phyloP scores from a whole-genome alignment of 2,797 vertebrate genomes.

The Xerus rutilus region DNA sequence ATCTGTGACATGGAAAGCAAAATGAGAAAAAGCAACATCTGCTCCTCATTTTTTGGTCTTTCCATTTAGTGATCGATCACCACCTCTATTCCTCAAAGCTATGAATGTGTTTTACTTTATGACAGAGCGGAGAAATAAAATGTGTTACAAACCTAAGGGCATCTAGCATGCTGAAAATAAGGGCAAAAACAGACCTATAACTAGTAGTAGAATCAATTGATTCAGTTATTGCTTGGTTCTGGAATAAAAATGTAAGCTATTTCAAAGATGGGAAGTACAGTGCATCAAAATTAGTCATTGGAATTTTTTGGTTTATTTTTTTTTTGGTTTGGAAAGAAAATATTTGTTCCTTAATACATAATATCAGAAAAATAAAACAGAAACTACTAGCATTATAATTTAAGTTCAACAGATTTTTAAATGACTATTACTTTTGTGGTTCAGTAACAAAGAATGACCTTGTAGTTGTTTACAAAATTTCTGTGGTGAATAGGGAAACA shows the following conservation, averaged over 20 bases:
- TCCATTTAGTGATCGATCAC: constrained; percentile 77
- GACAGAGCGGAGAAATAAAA: constrained; percentile 82
- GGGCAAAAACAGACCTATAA: constrained; percentile 70
- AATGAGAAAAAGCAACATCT: constrained; percentile 65
- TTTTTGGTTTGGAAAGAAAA: constrained; percentile 34
- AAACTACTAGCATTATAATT: background rate
- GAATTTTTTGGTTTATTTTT: constrained; percentile 2
- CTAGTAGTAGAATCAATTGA: constrained; percentile 71
- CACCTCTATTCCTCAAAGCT: constrained; percentile 77
- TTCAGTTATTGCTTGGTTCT: constrained; percentile 73
- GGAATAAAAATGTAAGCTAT: constrained; percentile 65
- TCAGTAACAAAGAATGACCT: constrained; percentile 25
- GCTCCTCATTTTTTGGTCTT: constrained; percentile 59
- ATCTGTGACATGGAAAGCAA: constrained; percentile 62
- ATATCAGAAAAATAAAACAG: background rate
- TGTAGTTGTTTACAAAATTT: constrained; percentile 38
- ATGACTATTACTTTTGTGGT: background rate
- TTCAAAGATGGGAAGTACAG: constrained; percentile 14
- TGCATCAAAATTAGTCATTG: background rate
- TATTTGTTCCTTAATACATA: constrained; percentile 35
- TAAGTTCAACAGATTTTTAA: constrained; percentile 35
- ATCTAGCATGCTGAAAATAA: constrained; percentile 78
- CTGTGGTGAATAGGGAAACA: background rate
- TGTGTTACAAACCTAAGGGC: constrained; percentile 77
- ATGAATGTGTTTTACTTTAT: constrained; percentile 74